These are phyloP conservation scores for Pinctada fucata DNA, from an alignment of 2,888 invertebrate species.

Conservation along the genomic window DNA sequence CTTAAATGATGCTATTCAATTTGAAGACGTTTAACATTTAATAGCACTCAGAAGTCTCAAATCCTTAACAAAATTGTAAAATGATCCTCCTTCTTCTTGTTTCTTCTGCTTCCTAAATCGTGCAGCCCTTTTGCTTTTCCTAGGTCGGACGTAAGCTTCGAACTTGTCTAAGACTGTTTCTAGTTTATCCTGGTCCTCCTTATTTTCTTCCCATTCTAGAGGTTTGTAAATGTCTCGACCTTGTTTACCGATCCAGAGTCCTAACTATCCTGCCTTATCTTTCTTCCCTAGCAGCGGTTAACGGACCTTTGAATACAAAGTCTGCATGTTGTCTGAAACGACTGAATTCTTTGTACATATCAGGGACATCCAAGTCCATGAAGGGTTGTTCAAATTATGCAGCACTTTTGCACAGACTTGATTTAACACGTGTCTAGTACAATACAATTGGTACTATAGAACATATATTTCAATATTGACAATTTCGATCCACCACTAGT, in stretches of 20 bases:
- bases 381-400: constrained; percentile 8
- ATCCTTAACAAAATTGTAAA: constrained; percentile 42
- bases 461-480: no score
- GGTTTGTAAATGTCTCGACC: constrained; percentile 53
- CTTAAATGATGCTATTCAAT: no score
- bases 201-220: constrained; percentile 31
- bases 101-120: constrained; percentile 44
- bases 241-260: constrained; percentile 50
- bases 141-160: constrained; percentile 38
- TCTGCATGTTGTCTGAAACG: constrained; percentile 38
- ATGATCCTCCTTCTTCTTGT: constrained; percentile 42
- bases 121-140: constrained; percentile 46
- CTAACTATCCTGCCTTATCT: constrained; percentile 28
- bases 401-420: no score
- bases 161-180: constrained; percentile 37
- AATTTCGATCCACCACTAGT: no score
- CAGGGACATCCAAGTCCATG: constrained; percentile 10
- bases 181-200: constrained; percentile 35
- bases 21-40: no score
- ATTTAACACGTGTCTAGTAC: no score
- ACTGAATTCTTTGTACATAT: constrained; percentile 33
- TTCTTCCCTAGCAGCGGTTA: constrained; percentile 5
- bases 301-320: constrained; percentile 32
- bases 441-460: no score
- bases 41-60: constrained; percentile 38